Base-by-base conservation (phyloP, 2,797 vertebrate species). In the Mus caroli region DNA sequence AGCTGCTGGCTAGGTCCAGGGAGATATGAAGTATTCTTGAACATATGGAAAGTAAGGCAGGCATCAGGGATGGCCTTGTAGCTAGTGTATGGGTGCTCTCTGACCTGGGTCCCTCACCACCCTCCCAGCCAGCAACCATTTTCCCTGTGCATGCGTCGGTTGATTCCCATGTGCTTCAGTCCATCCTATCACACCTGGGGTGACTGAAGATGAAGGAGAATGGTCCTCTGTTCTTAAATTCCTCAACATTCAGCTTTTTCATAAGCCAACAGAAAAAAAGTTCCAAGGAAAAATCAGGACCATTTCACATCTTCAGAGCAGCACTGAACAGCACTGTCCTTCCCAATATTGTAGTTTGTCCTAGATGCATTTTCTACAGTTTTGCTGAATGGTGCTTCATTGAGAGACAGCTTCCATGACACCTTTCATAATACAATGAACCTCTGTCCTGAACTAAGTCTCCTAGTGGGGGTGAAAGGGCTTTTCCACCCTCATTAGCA, bases 401-500 rank as follows among this genome's bases (percentile, higher is more conserved):
- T 54, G 26, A 85, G 64, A 9, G 28, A 40, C 15, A 43, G 60
- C 3, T 20, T 62, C 31, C 0, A 1, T 8, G 12, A 64, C 19
- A 31, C 6, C 11, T 2, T 2, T 2, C 4, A 40, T 37, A 4
- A 91, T 89, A 73, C 2, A 28, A 60, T 22, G 78, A 92, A 22
- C 5, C 62, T 37, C 13, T 0, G 19, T 13, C 10, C 4, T 0
- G 14, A 58, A 77, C 8, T 2, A 5, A 84, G 56, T 15, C 14
- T 77, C 13, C 34, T 31, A 24, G n/a, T 37, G 24, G 9, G 8
- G 34, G 58, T 34, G 12, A 12, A 43, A 31, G 4, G 31, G 14
- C 56, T 89, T 91, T 90, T 20, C 26, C 69, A 43, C 12, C 24
- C n/a, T 92, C 24, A 87, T 87, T 76, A 91, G 69, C 60, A 89